Evolutionary conservation across 2,888 invertebrate species (phyloP).

Genomic region (Lamproptera curius): DNA sequence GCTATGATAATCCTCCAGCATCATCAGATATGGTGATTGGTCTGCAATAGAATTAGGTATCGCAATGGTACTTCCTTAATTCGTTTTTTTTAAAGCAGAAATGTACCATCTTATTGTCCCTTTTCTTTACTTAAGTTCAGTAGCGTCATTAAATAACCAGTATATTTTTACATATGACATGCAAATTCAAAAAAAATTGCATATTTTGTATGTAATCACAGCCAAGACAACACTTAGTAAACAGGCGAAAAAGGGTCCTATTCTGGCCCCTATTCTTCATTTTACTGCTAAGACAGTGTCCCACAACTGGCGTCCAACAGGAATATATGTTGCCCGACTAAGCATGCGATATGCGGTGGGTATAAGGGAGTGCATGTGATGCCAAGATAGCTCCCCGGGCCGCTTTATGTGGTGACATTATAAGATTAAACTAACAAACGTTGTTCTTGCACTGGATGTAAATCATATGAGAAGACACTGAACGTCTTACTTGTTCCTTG

Average conservation of each 20-base stretch:
- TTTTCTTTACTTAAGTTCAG: too few relatives aligned
- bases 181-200: too few relatives aligned
- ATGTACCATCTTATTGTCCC: too few relatives aligned
- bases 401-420: constrained; percentile 49
- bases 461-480: constrained; percentile 4
- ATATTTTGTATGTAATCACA: too few relatives aligned
- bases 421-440: constrained; percentile 26
- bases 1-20: too few relatives aligned
- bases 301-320: background rate
- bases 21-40: too few relatives aligned
- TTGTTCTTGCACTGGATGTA: constrained; percentile 20
- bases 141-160: too few relatives aligned
- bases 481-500: background rate
- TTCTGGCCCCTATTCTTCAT: background rate
- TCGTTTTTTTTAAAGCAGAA: too few relatives aligned
- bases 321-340: background rate
- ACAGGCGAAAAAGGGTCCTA: background rate
- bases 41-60: too few relatives aligned
- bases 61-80: too few relatives aligned
- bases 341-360: constrained; percentile 44
- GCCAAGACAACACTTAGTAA: background rate
- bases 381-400: constrained; percentile 54
- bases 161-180: too few relatives aligned
- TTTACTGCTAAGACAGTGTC: background rate
- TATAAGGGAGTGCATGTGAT: constrained; percentile 54